Percentiles rank a stretch among this genome's conserved stretches.
Evolutionary conservation across 2,797 vertebrate species (phyloP).

Genomic region (Phalloptychus januarius): DNA sequence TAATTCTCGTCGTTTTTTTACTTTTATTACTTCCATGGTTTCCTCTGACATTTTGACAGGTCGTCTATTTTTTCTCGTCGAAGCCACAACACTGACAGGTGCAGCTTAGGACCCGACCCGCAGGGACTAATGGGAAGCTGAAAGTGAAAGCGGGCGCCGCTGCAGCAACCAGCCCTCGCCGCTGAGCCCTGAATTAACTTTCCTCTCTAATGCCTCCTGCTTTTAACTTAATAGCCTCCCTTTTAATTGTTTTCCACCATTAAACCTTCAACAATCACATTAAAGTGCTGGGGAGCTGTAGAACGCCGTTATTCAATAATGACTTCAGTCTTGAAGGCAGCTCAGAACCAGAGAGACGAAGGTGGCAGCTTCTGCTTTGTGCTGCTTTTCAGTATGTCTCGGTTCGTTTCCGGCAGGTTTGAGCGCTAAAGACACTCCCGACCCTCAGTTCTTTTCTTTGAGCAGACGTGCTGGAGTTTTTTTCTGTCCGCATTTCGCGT

Average conservation of each 20-base stretch:
- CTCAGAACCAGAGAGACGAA: not conserved
- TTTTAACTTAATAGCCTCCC: conserved; percentile 3
- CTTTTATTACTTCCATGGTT: not conserved
- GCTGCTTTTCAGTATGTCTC: not conserved
- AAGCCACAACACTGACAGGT: conserved; percentile 1
- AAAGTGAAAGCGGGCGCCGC: conserved; percentile 9
- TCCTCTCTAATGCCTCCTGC: conserved; percentile 8
- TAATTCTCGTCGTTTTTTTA: not conserved
- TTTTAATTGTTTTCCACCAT: conserved; percentile 13
- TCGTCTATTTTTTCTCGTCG: conserved; percentile 3
- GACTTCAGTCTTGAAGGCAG: not conserved
- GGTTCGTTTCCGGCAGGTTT: not conserved
- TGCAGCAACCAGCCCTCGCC: conserved; percentile 3
- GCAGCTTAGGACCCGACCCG: conserved; percentile 14
- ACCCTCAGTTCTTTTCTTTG: conserved; percentile 14
- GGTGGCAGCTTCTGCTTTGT: not conserved
- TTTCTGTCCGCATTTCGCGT: conserved; percentile 23
- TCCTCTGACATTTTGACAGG: conserved; percentile 4
- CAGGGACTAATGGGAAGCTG: conserved; percentile 24
- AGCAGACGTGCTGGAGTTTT: conserved; percentile 3
- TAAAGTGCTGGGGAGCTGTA: not conserved
- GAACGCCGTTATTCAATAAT: not conserved
- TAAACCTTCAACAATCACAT: not conserved
- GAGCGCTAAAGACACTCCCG: not conserved
- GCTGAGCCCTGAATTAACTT: conserved; percentile 12